Evolutionary conservation across 2,113 vertebrate genomes (phyloP), one percentile per base, ranked within the genome.

Genomic region (Actenoides lindsayi): DNA sequence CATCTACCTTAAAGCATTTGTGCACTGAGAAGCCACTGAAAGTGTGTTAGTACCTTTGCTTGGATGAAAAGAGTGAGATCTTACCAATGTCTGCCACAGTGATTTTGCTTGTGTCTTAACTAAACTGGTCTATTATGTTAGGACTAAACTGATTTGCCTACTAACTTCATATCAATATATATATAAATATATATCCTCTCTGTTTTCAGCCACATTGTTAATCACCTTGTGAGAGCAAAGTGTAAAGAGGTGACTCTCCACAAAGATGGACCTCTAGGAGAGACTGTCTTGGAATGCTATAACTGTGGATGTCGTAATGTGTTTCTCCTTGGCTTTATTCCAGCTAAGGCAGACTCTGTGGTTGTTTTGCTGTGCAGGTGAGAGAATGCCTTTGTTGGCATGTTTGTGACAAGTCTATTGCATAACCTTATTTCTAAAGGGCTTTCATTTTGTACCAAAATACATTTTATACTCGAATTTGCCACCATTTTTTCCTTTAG

Each of bases 201-300:
- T 95, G 71, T 13, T 95, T 83, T 11, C 96, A 99, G 99, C 98
- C 99, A 99, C 97, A 99, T 99, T 71, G 99, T 99, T 84, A 99
- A 99, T 88, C 99, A 99, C 95, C 98, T 99, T 70, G 99, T 99
- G 97, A 98, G 99, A 93, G 99, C 99, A 21, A 99, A 99, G 94
- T 99, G 99, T 97, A 99, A 99, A 87, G 99, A 99, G 95, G 99
- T 99, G 97, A 99, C 99, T 0, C 98, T 99, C 90, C 99, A 99
- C 96, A 99, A 99, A 94, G 99, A 99, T 17, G 99, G 99, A 5
- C 99, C 99, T 0, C 98, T 99, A 87, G 99, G 99, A 1, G 99
- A 99, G 98, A 99, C 99, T 0, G 99, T 99, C 27, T 96, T 99
- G 92, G 99, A 99, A 69, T 99, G 99, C 42, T 99, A 99, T 96